Conservation (phyloP, 2,888 invertebrate species). For the Drosophila vallismaia region DNA sequence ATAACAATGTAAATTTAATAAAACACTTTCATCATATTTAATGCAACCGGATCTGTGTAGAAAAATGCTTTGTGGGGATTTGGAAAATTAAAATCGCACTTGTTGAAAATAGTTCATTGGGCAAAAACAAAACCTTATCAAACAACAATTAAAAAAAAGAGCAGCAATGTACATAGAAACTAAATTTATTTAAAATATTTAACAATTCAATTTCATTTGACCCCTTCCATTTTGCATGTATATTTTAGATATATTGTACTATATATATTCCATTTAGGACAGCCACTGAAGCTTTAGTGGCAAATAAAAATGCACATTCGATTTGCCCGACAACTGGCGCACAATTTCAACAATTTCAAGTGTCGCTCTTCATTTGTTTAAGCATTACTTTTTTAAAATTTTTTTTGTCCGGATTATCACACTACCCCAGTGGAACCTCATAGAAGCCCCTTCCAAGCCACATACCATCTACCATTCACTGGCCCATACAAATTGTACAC, state of each 20-base stretch:
- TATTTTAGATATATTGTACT: constrained; percentile 24
- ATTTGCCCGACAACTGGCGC: constrained; percentile 39
- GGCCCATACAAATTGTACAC: constrained; percentile 22
- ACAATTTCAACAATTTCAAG: constrained; percentile 40
- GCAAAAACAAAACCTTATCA: constrained; percentile 41
- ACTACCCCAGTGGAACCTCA: constrained; percentile 1
- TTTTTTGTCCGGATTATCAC: constrained; percentile 31
- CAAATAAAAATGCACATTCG: constrained; percentile 48
- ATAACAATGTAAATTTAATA: constrained; percentile 12
- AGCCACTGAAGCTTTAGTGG: not conserved
- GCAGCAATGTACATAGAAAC: not conserved
- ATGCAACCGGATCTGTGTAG: constrained; percentile 3
- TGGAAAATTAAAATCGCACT: constrained; percentile 27
- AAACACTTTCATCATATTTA: constrained; percentile 25
- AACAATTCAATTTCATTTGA: constrained; percentile 47
- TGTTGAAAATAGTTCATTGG: constrained; percentile 1
- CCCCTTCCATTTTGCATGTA: constrained; percentile 37
- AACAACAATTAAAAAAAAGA: constrained; percentile 41
- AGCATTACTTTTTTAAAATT: constrained; percentile 52
- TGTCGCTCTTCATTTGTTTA: constrained; percentile 71
- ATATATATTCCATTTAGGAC: not conserved
- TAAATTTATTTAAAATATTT: constrained; percentile 42
- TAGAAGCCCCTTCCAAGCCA: constrained; percentile 17
- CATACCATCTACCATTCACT: not conserved
- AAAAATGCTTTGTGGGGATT: constrained; percentile 19